phyloP scores from a whole-genome alignment of 92 coral and sea anemone genomes.

The Epizoanthus stellaris region DNA sequence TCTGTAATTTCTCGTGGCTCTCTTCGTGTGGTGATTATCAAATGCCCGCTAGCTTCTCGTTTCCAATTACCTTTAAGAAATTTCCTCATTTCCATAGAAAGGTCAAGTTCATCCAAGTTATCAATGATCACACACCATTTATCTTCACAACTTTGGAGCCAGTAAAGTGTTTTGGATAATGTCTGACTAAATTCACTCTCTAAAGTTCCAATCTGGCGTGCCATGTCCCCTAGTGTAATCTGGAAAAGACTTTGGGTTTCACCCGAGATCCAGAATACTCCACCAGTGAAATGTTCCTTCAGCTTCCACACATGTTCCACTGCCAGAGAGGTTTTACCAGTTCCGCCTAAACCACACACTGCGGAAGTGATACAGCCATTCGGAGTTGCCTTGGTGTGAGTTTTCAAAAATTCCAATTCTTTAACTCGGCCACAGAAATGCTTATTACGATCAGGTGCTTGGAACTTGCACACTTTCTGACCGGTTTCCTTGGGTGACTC shows the following conservation, averaged over 20 bases:
- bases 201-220: constrained; percentile 69
- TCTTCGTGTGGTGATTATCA: constrained; percentile 82
- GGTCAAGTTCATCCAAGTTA: constrained; percentile 74
- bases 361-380: constrained; percentile 53
- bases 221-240: constrained; percentile 71
- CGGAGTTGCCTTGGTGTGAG: constrained; percentile 8
- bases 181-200: constrained; percentile 61
- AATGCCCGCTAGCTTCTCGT: constrained; percentile 65
- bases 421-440: constrained; percentile 68
- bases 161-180: constrained; percentile 64
- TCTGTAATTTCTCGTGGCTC: constrained; percentile 50
- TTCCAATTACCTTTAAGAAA: constrained; percentile 80
- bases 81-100: constrained; percentile 70
- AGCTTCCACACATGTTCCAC: constrained; percentile 73
- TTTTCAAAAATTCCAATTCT: constrained; percentile 52
- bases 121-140: constrained; percentile 80
- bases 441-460: constrained; percentile 65
- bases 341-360: constrained; percentile 87
- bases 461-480: constrained; percentile 31
- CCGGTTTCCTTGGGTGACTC: constrained; percentile 14
- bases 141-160: constrained; percentile 48
- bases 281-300: constrained; percentile 70
- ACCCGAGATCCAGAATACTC: constrained; percentile 92
- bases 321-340: constrained; percentile 87
- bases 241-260: constrained; percentile 68